Evolutionary conservation across 92 coral and sea anemone species (phyloP), one percentile per base, ranked within the genome.

Genomic region (Metridium senile): DNA sequence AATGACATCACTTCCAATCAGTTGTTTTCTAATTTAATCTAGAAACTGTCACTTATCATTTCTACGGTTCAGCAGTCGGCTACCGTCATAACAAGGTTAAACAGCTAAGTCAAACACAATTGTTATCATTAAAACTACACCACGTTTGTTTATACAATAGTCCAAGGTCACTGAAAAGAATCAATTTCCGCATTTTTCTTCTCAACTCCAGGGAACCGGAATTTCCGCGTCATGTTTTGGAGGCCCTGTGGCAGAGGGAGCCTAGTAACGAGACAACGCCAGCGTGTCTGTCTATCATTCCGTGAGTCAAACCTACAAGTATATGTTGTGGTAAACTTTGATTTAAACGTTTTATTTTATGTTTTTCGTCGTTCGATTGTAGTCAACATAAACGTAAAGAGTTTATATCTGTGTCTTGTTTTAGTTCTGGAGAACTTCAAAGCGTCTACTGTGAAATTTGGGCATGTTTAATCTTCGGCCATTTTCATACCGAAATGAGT

Each of bases 261-360:
- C n/a, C 69, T 63, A 30, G 43, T 63, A 63, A 16, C 45, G 69
- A 63, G 69, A 20, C 69, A 63, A 63, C 69, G 69, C 69, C 69
- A 63, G 69, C 69, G 69, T 63, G 69, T 2, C 2, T 19, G 61
- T 4, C 21, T 63, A 13, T 1, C 39, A 63, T 63, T 63, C 69
- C 69, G 69, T 63, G 69, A 63, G 32, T 63, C 43, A 16, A 28
- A 1, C 45, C 20, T 27, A 4, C 45, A 16, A 59, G 32, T 1
- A 3, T 28, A 3, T 28, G 43, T 63, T 63, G 43, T 63, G 27
- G n/a, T 63, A 39, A 63, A 10, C 66, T 59, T 59, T 59, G 66
- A 26, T 22, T 59, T 59, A 9, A 7, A 22, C 20, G 27, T 63
- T 63, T 28, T n/a, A n/a, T n/a, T 27, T 63, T n/a, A 8, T 26